Conservation (phyloP, 2,113 vertebrate species). For the Caranx melampygus region DNA sequence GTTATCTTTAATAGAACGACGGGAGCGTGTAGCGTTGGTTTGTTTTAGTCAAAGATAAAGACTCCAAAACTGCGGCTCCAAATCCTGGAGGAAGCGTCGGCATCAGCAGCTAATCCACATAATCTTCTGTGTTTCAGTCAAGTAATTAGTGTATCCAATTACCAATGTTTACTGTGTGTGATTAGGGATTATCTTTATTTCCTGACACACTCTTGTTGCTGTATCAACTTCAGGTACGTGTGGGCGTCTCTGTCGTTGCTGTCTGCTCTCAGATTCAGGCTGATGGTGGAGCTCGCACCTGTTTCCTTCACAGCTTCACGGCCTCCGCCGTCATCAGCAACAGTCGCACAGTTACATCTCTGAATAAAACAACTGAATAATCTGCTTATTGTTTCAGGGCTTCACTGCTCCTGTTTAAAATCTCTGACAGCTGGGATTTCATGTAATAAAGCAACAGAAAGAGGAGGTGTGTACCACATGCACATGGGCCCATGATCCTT, state of each 20-base stretch:
- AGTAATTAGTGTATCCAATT: slow-evolving; percentile 39
- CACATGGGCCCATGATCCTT: too few species aligned
- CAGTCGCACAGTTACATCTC: slow-evolving; percentile 16
- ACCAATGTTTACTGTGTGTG: slow-evolving; percentile 10
- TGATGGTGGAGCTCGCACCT: background rate
- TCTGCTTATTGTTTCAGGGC: slow-evolving; percentile 47
- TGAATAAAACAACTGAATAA: slow-evolving; percentile 41
- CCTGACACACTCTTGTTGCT: slow-evolving; percentile 22
- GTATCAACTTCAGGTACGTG: slow-evolving; percentile 1
- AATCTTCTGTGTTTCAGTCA: slow-evolving; percentile 44
- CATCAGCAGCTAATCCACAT: slow-evolving; percentile 40
- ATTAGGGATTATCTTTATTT: slow-evolving; percentile 34
- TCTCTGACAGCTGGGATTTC: too few species aligned
- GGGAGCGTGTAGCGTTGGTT: background rate
- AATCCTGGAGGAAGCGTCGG: slow-evolving; percentile 15
- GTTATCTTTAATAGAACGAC: slow-evolving; percentile 26
- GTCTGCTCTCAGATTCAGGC: background rate
- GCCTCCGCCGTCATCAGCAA: background rate
- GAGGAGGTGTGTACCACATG: too few species aligned
- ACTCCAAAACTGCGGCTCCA: slow-evolving; percentile 36
- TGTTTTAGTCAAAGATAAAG: slow-evolving; percentile 37
- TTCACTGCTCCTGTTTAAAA: slow-evolving; percentile 5
- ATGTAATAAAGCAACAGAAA: too few species aligned
- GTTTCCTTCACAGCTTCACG: slow-evolving; percentile 8
- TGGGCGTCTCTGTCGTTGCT: background rate